Conservation (phyloP, 2,888 invertebrate species). For the Punctoribates punctum region DNA sequence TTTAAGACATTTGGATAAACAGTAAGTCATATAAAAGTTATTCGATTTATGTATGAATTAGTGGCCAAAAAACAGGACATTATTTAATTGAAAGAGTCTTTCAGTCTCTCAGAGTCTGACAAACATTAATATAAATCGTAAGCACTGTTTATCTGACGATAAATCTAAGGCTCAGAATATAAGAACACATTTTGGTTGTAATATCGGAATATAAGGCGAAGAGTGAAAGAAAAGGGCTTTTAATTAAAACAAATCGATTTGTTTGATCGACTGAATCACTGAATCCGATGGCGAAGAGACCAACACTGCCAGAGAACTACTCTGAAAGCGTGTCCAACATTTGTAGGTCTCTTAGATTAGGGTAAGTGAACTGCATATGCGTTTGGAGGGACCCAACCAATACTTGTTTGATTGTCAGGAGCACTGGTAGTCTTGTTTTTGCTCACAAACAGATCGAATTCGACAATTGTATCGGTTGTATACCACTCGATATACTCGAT, state of each 20-base stretch:
- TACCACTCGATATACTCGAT: not conserved
- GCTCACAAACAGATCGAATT: slow-evolving; percentile 13
- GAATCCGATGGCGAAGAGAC: not conserved
- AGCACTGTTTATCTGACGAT: too few species aligned
- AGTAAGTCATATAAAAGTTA: not conserved
- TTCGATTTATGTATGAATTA: not conserved
- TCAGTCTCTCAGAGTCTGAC: too few species aligned
- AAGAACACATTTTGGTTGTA: too few species aligned
- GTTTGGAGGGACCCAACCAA: not conserved
- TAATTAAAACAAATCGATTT: slow-evolving; percentile 17
- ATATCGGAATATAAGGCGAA: not conserved
- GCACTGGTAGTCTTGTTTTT: not conserved
- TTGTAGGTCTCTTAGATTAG: not conserved
- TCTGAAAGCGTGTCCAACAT: slow-evolving; percentile 11
- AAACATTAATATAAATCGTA: slow-evolving; percentile 7
- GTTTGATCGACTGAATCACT: slow-evolving; percentile 11
- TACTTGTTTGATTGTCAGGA: not conserved
- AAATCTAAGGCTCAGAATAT: too few species aligned
- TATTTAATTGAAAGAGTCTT: not conserved
- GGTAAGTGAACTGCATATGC: not conserved
- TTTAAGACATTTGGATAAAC: not conserved
- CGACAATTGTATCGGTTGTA: slow-evolving; percentile 17
- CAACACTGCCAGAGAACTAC: not conserved
- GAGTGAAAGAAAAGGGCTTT: not conserved
- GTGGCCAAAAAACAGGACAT: not conserved